phyloP scores from a whole-genome alignment of 2,888 invertebrate species.

The Cenopis cana region DNA sequence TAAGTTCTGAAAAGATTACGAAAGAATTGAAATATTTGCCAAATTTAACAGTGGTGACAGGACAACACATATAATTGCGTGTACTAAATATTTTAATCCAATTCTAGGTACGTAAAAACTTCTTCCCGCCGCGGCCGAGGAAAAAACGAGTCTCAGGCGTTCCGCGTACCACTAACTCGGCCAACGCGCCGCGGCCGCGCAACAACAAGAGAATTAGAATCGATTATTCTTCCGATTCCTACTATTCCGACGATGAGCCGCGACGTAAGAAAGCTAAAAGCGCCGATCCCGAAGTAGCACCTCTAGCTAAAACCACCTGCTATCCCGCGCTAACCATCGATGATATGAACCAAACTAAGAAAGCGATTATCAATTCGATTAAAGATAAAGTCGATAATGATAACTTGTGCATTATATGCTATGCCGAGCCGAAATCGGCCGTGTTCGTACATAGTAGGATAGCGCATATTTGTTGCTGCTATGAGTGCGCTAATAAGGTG shows the following conservation, averaged over 20 bases:
- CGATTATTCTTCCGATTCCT: constrained; percentile 53
- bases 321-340: constrained; percentile 72
- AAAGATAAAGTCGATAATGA: constrained; percentile 65
- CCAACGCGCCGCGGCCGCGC: constrained; percentile 60
- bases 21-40: neutral
- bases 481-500: constrained; percentile 88
- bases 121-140: constrained; percentile 88
- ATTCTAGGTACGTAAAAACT: constrained; percentile 87
- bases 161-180: constrained; percentile 33
- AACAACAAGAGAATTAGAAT: constrained; percentile 59
- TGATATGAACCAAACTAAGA: constrained; percentile 56
- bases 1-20: no score
- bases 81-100: constrained; percentile 40
- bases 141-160: constrained; percentile 53
- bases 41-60: neutral
- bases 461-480: constrained; percentile 89
- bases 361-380: constrained; percentile 57
- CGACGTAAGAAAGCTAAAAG: constrained; percentile 43
- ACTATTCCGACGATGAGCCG: constrained; percentile 42
- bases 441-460: constrained; percentile 88
- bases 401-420: constrained; percentile 86
- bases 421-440: constrained; percentile 86
- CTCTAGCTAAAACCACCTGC: constrained; percentile 72
- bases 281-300: constrained; percentile 55
- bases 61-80: neutral